Evolutionary conservation across 2,797 vertebrate species (phyloP).

Genomic region (Lophotriccus pileatus): DNA sequence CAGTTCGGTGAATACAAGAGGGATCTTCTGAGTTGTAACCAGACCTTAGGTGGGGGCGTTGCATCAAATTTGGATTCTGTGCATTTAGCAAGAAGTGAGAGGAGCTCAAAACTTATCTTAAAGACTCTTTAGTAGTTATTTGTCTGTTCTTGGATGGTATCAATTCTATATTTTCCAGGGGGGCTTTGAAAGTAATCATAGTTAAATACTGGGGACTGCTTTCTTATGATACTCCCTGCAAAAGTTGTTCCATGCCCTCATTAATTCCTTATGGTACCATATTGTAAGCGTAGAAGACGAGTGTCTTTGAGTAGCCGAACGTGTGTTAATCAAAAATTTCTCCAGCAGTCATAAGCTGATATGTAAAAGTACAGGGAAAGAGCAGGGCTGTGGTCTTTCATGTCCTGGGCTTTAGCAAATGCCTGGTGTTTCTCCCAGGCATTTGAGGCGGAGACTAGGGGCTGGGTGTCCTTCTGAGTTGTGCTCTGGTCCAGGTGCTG

Average conservation of each 20-base stretch:
- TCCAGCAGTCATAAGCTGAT: neutral
- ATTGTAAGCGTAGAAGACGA: neutral
- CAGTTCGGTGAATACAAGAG: neutral
- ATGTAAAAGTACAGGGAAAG: neutral
- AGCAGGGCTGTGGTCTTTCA: neutral
- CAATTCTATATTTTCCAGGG: neutral
- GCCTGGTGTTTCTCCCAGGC: neutral
- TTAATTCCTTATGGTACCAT: neutral
- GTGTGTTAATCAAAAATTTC: neutral
- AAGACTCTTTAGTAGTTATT: neutral
- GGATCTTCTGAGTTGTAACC: neutral
- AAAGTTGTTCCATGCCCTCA: neutral
- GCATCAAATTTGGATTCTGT: neutral
- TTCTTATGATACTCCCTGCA: neutral
- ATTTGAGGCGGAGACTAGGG: neutral
- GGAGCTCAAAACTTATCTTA: neutral
- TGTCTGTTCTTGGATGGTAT: neutral
- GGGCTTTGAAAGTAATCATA: neutral
- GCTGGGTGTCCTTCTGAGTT: neutral
- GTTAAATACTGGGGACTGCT: neutral
- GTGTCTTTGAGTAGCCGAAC: neutral
- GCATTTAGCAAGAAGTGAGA: neutral
- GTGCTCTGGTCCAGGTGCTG: neutral
- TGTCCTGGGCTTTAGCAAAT: neutral
- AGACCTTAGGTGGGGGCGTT: neutral